Evolutionary conservation across 2,888 invertebrate species (phyloP), one percentile per base, ranked within the genome.

Genomic region (Chaitophorus viminalis): DNA sequence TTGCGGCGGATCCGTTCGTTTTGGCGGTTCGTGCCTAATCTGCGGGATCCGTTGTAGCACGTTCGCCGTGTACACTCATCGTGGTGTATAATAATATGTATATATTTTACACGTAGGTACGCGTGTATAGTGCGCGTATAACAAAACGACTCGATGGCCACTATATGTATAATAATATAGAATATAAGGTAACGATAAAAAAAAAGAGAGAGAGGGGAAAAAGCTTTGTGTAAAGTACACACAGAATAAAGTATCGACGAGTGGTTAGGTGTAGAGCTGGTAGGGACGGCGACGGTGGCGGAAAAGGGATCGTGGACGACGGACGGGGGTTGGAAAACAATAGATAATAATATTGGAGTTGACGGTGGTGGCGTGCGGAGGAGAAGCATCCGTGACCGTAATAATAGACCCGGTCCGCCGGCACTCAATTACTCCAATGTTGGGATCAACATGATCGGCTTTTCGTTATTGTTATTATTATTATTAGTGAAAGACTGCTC

Each of bases 371-470:
- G 79, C 2, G 70, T 11, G 33, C 60, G 1, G 54, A 54, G 25
- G 39, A 54, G 65, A 33, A 72, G 65, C 60, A 87, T 87, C 87
- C 87, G 87, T 87, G 87, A 87, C 87, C 74, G 81, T 87, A 87
- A 87, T 87, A 87, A 87, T 87, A 87, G 87, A 87, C 74, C 86
- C 78, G 72, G 78, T 78, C 39, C 74, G 46, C 31, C 65, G 60
- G 65, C 79, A 87, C 87, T 87, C 87, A 87, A 87, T 87, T 87
- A 87, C 33, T 81, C 75, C 87, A 75, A 87, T 87, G 87, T 87
- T 87, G 74, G 87, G 74, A 87, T 86, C 86, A 86, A 86, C 86
- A 86, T 79, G 86, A 86, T 87, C 87, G 79, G 87, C 87, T 87
- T 87, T 87, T 87, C 79, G 87, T 87, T 87, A 74, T 87, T 76